These are phyloP conservation scores for Pygocentrus nattereri DNA, from an alignment of 2,797 vertebrate genomes.

Conservation along the genomic window DNA sequence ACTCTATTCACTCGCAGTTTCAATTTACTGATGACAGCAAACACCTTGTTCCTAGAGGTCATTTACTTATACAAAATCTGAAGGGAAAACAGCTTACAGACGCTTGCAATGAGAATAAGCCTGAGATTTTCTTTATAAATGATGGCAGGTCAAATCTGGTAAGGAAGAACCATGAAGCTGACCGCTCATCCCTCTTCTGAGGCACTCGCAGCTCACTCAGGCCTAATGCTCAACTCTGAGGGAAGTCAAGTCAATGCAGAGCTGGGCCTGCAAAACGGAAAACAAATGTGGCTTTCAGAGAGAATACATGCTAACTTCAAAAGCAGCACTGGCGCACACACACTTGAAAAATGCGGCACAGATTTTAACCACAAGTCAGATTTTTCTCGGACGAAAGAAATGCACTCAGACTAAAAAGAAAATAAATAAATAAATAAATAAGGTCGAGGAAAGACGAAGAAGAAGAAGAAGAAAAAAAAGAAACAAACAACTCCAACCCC, in stretches of 20 bases:
- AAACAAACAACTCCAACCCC: slow-evolving; percentile 39
- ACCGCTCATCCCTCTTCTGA: slow-evolving; percentile 36
- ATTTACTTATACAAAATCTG: slow-evolving; percentile 24
- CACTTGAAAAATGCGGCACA: slow-evolving; percentile 37
- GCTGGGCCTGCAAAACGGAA: slow-evolving; percentile 29
- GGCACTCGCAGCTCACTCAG: slow-evolving; percentile 3
- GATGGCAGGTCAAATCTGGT: slow-evolving; percentile 29
- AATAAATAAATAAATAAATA: slow-evolving; percentile 40
- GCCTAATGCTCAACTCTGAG: slow-evolving; percentile 5
- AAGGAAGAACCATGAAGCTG: slow-evolving; percentile 31
- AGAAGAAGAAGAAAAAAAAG: slow-evolving; percentile 15
- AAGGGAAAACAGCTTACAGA: slow-evolving; percentile 48
- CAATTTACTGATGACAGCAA: slow-evolving; percentile 37
- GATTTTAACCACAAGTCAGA: slow-evolving; percentile 54
- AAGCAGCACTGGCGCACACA: slow-evolving; percentile 31
- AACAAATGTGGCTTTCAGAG: slow-evolving; percentile 49
- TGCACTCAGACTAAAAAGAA: slow-evolving; percentile 38
- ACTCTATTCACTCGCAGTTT: slow-evolving; percentile 22
- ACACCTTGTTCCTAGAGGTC: neutral
- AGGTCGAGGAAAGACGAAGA: slow-evolving; percentile 39
- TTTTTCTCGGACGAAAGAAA: slow-evolving; percentile 52
- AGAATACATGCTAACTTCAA: slow-evolving; percentile 48
- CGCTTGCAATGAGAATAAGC: slow-evolving; percentile 21
- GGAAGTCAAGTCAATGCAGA: slow-evolving; percentile 8
- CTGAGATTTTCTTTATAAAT: slow-evolving; percentile 36